These are phyloP conservation scores for Pipra filicauda DNA, from an alignment of 2,113 vertebrate species.

Conservation along the genomic window DNA sequence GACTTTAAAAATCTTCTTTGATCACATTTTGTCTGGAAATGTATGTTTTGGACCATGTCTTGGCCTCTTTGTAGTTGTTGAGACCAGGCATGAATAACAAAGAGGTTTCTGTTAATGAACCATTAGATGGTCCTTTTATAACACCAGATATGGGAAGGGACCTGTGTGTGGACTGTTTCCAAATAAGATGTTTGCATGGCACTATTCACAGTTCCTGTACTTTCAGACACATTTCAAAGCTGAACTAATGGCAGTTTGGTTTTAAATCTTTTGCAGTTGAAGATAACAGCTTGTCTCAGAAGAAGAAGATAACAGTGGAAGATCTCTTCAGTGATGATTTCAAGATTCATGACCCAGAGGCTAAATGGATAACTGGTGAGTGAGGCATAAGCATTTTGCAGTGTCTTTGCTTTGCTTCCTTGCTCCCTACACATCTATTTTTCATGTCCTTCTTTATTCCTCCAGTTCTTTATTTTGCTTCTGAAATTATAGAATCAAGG, in stretches of 20 bases:
- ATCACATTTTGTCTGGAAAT: not conserved
- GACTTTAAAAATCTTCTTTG: not conserved
- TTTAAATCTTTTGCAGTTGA: conserved; percentile 77
- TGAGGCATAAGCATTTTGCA: not conserved
- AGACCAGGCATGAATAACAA: not conserved
- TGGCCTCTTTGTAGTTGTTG: not conserved
- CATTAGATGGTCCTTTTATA: not conserved
- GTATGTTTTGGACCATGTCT: not conserved
- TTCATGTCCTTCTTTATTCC: not conserved
- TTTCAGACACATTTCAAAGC: not conserved
- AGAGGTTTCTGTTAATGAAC: not conserved
- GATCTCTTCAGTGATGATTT: conserved; percentile 91
- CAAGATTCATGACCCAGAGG: conserved; percentile 88
- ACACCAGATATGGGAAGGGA: not conserved
- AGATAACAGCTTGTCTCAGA: conserved; percentile 89
- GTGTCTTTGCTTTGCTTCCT: not conserved
- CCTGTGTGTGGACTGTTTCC: not conserved
- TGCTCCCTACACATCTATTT: fast-evolving
- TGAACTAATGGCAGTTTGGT: not conserved
- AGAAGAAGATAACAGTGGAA: conserved; percentile 88
- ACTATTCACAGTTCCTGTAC: not conserved
- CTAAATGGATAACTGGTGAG: conserved; percentile 95
- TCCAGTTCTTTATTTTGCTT: not conserved
- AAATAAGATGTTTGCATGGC: not conserved
- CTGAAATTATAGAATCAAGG: not conserved